phyloP scores from a whole-genome alignment of 2,113 vertebrate species.

The Nannospalax galili region DNA sequence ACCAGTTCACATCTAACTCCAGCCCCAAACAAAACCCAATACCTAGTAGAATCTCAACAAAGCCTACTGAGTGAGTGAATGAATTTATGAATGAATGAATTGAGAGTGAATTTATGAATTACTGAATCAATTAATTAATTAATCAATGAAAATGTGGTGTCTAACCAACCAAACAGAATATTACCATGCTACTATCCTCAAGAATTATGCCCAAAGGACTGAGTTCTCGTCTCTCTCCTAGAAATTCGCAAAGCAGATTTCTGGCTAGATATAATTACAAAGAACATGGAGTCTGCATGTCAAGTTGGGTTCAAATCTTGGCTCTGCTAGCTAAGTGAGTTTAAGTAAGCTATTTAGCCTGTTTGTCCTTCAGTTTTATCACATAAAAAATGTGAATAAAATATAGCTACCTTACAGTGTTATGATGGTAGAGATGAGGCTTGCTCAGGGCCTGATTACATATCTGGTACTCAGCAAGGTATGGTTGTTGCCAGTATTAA shows the following conservation, averaged over 20 bases:
- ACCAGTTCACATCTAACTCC: background rate
- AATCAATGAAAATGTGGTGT: background rate
- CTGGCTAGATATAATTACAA: background rate
- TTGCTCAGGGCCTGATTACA: background rate
- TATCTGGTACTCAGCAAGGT: background rate
- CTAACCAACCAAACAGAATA: background rate
- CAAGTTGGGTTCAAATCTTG: background rate
- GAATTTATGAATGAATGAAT: background rate
- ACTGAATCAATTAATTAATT: background rate
- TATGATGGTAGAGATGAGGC: background rate
- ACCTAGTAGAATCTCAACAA: background rate
- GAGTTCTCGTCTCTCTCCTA: background rate
- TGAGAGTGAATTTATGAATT: background rate
- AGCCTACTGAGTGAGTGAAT: background rate
- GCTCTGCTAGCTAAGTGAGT: background rate
- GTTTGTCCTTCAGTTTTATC: background rate
- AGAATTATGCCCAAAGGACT: background rate
- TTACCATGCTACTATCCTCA: background rate
- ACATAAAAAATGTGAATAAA: background rate
- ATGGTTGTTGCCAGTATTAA: no score
- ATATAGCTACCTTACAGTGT: background rate
- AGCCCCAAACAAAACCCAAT: background rate
- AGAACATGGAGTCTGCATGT: background rate
- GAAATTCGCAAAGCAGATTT: background rate
- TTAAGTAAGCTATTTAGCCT: background rate